A percentile compares a stretch with the other conserved stretches of the same genome.
These are phyloP conservation scores for Callaeas wilsoni DNA, from an alignment of 2,113 vertebrate genomes.

Conservation along the genomic window DNA sequence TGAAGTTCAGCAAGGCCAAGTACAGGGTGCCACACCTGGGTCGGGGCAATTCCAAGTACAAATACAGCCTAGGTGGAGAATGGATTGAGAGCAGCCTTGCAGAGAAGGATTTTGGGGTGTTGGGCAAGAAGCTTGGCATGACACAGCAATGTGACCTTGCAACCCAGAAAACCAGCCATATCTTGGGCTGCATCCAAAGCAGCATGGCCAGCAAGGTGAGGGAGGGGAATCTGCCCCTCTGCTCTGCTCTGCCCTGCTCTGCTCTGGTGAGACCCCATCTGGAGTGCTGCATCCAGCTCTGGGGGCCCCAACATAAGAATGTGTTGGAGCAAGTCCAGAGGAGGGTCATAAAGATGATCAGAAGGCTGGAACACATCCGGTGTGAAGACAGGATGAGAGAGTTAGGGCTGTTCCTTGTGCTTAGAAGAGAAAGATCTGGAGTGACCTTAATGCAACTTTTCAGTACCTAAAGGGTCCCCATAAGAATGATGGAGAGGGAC, in stretches of 20 bases:
- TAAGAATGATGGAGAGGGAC: background rate
- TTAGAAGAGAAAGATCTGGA: background rate
- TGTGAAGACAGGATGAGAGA: background rate
- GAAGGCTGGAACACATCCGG: background rate
- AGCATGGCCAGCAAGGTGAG: background rate
- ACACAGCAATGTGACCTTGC: background rate
- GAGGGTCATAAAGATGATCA: background rate
- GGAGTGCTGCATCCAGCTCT: background rate
- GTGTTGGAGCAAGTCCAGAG: background rate
- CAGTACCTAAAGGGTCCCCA: background rate
- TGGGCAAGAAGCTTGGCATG: background rate
- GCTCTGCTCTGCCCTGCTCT: background rate
- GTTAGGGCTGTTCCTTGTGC: background rate
- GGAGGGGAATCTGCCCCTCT: background rate
- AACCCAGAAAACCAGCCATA: background rate
- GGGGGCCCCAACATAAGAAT: background rate
- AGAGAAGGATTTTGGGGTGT: rapidly evolving
- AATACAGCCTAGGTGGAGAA: background rate
- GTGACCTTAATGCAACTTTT: background rate
- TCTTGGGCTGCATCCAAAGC: background rate
- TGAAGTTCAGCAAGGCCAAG: background rate
- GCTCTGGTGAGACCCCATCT: background rate
- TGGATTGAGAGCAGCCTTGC: background rate
- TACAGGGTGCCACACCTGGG: background rate
- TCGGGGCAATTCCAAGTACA: background rate